Conservation (phyloP, 2,113 vertebrate species). For the Dascyllus trimaculatus region DNA sequence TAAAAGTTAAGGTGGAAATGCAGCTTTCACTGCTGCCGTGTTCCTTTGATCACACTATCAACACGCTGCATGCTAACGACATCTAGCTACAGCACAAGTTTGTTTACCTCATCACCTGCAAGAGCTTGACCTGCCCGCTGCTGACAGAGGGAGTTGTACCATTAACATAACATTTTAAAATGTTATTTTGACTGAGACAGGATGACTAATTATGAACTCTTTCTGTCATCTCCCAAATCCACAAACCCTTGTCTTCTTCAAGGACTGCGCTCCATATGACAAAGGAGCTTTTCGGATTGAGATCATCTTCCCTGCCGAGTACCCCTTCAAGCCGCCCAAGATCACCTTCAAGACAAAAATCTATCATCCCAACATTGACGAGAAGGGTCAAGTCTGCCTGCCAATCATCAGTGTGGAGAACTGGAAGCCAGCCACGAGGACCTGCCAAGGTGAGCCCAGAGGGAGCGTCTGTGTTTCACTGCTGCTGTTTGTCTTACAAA, state of each 20-base stretch:
- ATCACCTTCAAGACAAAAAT: constrained; percentile 99
- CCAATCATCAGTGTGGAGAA: constrained; percentile 97
- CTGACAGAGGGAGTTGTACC: no score
- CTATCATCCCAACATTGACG: constrained; percentile 99
- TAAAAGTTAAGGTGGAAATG: no score
- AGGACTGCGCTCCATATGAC: constrained; percentile 96
- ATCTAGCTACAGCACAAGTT: no score
- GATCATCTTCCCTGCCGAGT: constrained; percentile 96
- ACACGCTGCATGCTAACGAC: no score
- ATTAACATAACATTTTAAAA: no score
- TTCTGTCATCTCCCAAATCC: not conserved
- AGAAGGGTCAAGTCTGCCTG: constrained; percentile 99
- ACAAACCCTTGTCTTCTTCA: not conserved
- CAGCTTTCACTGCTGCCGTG: no score
- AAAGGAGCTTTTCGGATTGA: constrained; percentile 99
- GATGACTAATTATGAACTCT: not conserved
- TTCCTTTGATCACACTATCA: no score
- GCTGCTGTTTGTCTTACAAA: no score
- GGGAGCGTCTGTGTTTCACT: not conserved
- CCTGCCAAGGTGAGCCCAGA: constrained; percentile 89
- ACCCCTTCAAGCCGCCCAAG: constrained; percentile 98
- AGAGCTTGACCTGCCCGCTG: no score
- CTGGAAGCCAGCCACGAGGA: constrained; percentile 99
- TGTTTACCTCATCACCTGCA: no score
- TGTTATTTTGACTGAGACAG: no score